Conservation (phyloP, 1,140 invertebrate species). For the Pseudomyrmex flavicornis region DNA sequence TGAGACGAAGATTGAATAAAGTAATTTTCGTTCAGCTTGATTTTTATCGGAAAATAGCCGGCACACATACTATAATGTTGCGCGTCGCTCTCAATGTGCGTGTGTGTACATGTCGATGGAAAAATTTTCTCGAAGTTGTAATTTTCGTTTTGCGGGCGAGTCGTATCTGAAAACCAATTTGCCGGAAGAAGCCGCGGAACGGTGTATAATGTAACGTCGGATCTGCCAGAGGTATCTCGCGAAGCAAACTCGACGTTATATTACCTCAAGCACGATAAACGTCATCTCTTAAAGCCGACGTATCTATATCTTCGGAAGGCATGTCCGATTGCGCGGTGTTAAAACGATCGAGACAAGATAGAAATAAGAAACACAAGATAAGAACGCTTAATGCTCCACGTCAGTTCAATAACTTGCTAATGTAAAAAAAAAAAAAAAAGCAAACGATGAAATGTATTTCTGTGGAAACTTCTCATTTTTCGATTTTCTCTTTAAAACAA, state of each 20-base stretch:
- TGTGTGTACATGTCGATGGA: background rate
- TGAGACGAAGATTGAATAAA: background rate
- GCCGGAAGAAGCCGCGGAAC: conserved; percentile 40
- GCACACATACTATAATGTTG: background rate
- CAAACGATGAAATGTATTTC: background rate
- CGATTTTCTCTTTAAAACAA: too few relatives aligned
- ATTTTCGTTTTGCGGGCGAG: background rate
- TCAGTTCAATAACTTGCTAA: background rate
- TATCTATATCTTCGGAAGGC: conserved; percentile 37
- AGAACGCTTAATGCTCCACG: background rate
- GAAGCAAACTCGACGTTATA: conserved; percentile 57
- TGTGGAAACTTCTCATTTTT: too few relatives aligned
- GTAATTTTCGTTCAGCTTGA: background rate
- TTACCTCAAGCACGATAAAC: conserved; percentile 61
- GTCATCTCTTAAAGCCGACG: conserved; percentile 57
- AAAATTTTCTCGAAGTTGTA: background rate
- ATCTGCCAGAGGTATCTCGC: conserved; percentile 47
- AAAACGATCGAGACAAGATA: conserved; percentile 27
- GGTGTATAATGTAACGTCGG: conserved; percentile 54
- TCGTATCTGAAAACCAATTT: conserved; percentile 47
- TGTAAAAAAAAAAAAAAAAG: background rate
- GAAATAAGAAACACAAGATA: background rate
- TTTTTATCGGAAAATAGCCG: background rate
- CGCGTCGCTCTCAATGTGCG: background rate
- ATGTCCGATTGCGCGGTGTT: conserved; percentile 26